phyloP scores from a whole-genome alignment of 1,140 invertebrate species.

The Drosophila paulistorum region DNA sequence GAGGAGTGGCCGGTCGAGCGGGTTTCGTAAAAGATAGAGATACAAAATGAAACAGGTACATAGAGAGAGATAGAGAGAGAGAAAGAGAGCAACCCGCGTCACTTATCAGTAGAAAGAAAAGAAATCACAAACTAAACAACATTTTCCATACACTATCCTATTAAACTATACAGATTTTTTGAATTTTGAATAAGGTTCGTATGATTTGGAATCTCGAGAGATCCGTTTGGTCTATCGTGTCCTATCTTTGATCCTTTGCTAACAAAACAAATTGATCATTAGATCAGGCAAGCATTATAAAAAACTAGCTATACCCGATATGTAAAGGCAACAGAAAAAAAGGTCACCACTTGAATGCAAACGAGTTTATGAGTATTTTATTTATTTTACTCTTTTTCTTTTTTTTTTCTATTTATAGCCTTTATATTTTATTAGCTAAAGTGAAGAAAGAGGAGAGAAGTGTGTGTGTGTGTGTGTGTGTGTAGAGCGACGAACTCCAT shows the following conservation, averaged over 20 bases:
- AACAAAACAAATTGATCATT: neutral
- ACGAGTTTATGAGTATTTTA: conserved; percentile 62
- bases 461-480: neutral
- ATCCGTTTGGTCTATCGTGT: no score
- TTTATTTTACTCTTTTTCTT: conserved; percentile 39
- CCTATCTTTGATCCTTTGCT: no score
- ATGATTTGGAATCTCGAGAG: no score
- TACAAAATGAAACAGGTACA: neutral
- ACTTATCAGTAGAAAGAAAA: conserved; percentile 37
- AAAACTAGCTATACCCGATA: conserved; percentile 1
- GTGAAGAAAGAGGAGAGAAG: neutral
- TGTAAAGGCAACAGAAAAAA: conserved; percentile 22
- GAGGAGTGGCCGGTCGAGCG: conserved; percentile 34
- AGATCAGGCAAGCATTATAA: neutral
- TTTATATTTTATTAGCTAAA: conserved; percentile 34
- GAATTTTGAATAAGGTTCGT: no score
- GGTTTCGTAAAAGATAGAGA: conserved; percentile 26
- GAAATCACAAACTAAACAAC: conserved; percentile 7
- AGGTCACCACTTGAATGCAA: conserved; percentile 52
- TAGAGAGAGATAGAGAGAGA: conserved; percentile 23
- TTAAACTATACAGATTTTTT: no score
- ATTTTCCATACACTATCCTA: neutral
- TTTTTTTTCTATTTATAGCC: conserved; percentile 63
- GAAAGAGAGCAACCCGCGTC: conserved; percentile 5
- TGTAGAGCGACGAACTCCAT: conserved; percentile 46